These are phyloP conservation scores for Drosophila kohkoa DNA, from an alignment of 1,140 invertebrate species.

Conservation along the genomic window DNA sequence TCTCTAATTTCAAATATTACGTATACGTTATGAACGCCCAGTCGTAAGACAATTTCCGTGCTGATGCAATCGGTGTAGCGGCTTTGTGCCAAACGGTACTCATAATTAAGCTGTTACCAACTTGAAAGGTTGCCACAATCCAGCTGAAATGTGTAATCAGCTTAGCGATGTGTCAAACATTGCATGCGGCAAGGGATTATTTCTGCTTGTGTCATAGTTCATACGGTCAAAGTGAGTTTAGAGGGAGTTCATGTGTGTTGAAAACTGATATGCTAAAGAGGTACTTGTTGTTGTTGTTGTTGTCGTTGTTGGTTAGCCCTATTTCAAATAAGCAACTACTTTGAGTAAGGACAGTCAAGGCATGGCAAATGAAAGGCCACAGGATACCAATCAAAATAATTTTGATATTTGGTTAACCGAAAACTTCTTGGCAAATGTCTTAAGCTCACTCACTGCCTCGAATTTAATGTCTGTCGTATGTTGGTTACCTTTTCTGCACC, in stretches of 20 bases:
- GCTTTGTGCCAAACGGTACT: slow-evolving; percentile 7
- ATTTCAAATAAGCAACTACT: neutral
- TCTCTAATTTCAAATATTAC: neutral
- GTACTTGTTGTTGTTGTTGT: too few relatives aligned
- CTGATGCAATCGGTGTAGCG: neutral
- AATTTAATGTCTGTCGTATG: neutral
- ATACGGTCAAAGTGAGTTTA: neutral
- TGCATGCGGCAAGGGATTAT: slow-evolving; percentile 14
- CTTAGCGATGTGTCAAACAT: slow-evolving; percentile 28
- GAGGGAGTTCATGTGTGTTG: neutral
- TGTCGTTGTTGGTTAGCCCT: neutral
- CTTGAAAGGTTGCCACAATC: slow-evolving; percentile 4
- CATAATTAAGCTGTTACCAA: slow-evolving; percentile 20
- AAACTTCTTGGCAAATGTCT: neutral
- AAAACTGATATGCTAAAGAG: slow-evolving; percentile 3
- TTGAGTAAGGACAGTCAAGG: neutral
- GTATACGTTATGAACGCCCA: neutral
- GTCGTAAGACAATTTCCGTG: neutral
- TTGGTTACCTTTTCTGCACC: slow-evolving; percentile 8
- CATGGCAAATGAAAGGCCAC: neutral
- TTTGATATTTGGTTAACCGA: slow-evolving; percentile 17
- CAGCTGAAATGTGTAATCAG: slow-evolving; percentile 34
- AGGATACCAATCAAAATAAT: slow-evolving; percentile 16
- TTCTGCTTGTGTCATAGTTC: slow-evolving; percentile 12
- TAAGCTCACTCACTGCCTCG: too few relatives aligned